phyloP scores from a whole-genome alignment of 1,140 invertebrate genomes.

The Nomia melanderi region DNA sequence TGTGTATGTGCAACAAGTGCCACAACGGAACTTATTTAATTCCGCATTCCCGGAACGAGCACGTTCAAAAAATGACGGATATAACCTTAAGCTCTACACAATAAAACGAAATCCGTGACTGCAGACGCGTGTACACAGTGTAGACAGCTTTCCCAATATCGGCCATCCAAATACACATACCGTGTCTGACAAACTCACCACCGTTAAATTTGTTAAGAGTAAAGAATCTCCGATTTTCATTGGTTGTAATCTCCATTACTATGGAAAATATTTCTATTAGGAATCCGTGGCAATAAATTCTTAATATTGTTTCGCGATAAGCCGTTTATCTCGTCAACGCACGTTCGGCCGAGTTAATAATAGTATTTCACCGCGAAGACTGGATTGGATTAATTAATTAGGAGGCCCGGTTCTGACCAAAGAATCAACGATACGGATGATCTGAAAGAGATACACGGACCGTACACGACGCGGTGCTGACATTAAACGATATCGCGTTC shows the following conservation, averaged over 20 bases:
- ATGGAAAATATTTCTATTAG: not conserved
- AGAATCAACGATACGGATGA: conserved; percentile 39
- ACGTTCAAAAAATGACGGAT: too few relatives aligned
- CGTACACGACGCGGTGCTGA: conserved; percentile 24
- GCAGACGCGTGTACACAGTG: too few relatives aligned
- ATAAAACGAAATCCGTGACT: too few relatives aligned
- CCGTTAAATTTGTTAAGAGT: not conserved
- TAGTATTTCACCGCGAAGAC: conserved; percentile 1
- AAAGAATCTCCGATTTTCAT: too few relatives aligned
- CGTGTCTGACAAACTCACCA: too few relatives aligned
- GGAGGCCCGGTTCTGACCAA: conserved; percentile 1
- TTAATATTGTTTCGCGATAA: not conserved
- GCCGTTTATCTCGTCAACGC: conserved; percentile 13
- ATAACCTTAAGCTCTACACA: too few relatives aligned
- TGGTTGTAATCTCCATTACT: not conserved
- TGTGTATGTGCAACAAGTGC: too few relatives aligned
- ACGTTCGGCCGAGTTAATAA: not conserved
- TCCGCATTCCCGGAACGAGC: too few relatives aligned
- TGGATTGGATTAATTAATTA: conserved; percentile 41
- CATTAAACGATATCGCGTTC: conserved; percentile 58
- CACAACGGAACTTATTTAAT: too few relatives aligned
- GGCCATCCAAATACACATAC: too few relatives aligned
- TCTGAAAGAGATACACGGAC: conserved; percentile 37
- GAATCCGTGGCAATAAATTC: not conserved
- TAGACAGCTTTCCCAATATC: too few relatives aligned